phyloP scores from a whole-genome alignment of 2,888 invertebrate species.

The Cataglyphis cursor region DNA sequence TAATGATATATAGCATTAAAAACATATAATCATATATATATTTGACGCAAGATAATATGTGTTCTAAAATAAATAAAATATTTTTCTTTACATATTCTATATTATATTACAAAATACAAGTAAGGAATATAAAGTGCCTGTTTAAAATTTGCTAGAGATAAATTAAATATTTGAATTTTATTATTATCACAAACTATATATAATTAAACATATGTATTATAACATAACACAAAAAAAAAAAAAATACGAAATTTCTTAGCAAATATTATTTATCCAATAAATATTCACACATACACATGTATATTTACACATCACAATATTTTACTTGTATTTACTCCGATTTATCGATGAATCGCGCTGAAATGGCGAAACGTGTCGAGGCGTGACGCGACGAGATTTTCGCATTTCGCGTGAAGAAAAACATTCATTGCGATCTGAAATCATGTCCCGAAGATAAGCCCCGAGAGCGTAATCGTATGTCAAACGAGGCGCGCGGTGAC shows the following conservation, averaged over 20 bases:
- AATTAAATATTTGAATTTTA: not conserved
- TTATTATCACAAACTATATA: not conserved
- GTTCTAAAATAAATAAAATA: not conserved
- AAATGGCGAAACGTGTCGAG: constrained; percentile 5
- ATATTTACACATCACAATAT: too few relatives aligned
- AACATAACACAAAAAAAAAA: too few relatives aligned
- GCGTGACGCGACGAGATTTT: constrained; percentile 24
- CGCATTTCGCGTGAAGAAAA: not conserved
- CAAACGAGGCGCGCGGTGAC: constrained; percentile 52
- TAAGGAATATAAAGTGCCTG: too few relatives aligned
- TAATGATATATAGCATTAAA: not conserved
- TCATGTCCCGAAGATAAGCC: constrained; percentile 43
- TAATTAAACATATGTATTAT: not conserved
- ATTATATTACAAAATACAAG: not conserved
- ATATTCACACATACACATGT: not conserved
- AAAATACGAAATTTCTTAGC: not conserved
- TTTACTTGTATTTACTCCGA: not conserved
- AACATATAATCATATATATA: too few relatives aligned
- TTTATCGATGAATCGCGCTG: not conserved
- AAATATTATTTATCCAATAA: not conserved
- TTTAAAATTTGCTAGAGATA: not conserved
- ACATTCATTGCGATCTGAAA: constrained; percentile 6
- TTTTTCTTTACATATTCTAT: not conserved
- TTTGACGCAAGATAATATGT: not conserved
- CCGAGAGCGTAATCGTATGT: constrained; percentile 60